Percentiles rank a stretch among this genome's conserved stretches.
These are phyloP conservation scores for Spodoptera exigua DNA, from an alignment of 2,888 invertebrate genomes.

Conservation along the genomic window DNA sequence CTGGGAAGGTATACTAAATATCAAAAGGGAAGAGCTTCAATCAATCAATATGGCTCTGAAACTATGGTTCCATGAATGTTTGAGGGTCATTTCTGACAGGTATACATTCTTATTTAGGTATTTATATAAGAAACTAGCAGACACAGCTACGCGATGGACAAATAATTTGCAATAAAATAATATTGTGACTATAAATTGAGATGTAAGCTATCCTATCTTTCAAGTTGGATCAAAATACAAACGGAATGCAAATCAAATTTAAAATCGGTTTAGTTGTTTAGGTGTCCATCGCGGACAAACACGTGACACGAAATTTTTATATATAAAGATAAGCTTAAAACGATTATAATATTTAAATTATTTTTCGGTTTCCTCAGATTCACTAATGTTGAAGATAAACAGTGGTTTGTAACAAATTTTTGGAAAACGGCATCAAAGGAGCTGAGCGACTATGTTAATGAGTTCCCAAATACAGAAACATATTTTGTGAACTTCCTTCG, in stretches of 20 bases:
- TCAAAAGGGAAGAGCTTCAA: slow-evolving; percentile 91
- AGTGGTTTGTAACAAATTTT: slow-evolving; percentile 93
- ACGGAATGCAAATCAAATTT: no score
- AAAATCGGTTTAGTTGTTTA: no score
- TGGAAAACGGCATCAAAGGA: slow-evolving; percentile 89
- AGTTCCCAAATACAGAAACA: slow-evolving; percentile 90
- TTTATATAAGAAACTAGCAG: not conserved
- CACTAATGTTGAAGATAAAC: slow-evolving; percentile 82
- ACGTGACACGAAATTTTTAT: no score
- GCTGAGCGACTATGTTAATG: slow-evolving; percentile 80
- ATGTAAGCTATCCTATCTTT: no score
- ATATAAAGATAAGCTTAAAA: no score
- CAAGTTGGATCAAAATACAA: no score
- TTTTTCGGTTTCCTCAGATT: slow-evolving; percentile 65
- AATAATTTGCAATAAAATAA: no score
- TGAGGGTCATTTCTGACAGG: slow-evolving; percentile 95
- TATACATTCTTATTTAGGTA: slow-evolving; percentile 61
- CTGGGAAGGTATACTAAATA: slow-evolving; percentile 96
- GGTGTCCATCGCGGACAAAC: no score
- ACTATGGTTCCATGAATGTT: slow-evolving; percentile 96
- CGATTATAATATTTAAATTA: not conserved
- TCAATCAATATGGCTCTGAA: slow-evolving; percentile 90
- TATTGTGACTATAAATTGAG: no score
- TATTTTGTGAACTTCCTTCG: slow-evolving; percentile 95
- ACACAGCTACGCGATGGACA: no score